Evolutionary conservation across 2,113 vertebrate genomes (phyloP), one percentile per base, ranked within the genome.

Genomic region (Lates calcarifer): DNA sequence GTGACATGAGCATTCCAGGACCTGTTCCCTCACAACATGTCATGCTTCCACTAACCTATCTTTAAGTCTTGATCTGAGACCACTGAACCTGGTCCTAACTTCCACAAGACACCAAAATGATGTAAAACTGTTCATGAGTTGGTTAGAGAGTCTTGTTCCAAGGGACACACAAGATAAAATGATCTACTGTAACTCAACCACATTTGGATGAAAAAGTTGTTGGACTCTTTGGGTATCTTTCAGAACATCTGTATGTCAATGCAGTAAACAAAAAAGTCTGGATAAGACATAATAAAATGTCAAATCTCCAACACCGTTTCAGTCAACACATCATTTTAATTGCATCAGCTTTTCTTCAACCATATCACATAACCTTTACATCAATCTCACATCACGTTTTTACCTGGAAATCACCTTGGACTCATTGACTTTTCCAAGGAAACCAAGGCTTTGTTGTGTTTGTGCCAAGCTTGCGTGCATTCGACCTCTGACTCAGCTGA

Each of bases 401-500:
- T 61, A 70, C 58, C 24, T 33, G 39, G 56, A 66, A 78, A 47
- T 63, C 55, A 31, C 71, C 47, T 37, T 26, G 60, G n/a, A 55
- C 39, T 79, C 53, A 31, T 35, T 53, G 31, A 56, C 58, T 61
- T 66, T 66, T 81, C 53, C 55, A 82, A 83, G 77, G 13, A 73
- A 67, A 64, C 57, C 71, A 29, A 79, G 55, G 26, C 76, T 80
- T 89, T 87, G 61, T 87, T 87, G 74, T 88, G 75, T 73, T 73
- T 79, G 43, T 71, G 79, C 72, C 74, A 81, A 68, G 67, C 56
- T 77, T 70, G 56, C 70, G 37, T 88, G 84, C 81, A 61, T 84
- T 84, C 47, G 64, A 93, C 90, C 83, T 84, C 87, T 91, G 89
- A 87, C 87, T 87, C 84, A 77, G 82, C 73, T 77, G 90, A 90